Evolutionary conservation across 2,113 vertebrate species (phyloP), one percentile per base, ranked within the genome.

Genomic region (Cebidichthys violaceus): DNA sequence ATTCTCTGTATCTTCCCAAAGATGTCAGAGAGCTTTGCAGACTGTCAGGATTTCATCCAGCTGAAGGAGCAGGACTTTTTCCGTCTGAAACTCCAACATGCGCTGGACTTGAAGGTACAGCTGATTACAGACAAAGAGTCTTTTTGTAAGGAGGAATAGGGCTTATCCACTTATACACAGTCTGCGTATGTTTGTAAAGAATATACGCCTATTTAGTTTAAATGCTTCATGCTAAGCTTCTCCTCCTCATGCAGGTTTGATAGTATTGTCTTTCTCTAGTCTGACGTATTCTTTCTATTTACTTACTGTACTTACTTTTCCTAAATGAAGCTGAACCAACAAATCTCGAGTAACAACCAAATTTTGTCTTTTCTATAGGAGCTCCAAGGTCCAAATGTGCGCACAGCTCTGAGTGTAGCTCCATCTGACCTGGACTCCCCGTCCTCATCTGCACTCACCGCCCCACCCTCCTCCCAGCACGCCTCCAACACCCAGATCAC

Each of bases 21-120:
- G 97, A 96, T 96, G 72, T 95, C 93, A 14, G 86, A 96, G 90
- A 95, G 95, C 77, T 96, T 98, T 90, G 92, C 95, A 68, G 96
- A 96, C 88, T 96, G 96, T 85, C 97, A 96, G 86, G 93, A 96
- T 77, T 94, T 96, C 76, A 94, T 97, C 88, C 97, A 97, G 81
- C 92, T 91, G 59, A 96, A 95, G 81, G 94, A 97, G 3, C 96
- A 98, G 86, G 95, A 97, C 41, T 94, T 93, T 1, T 91, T 94
- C 78, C 90, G 88, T 27, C 91, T 96, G 47, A 96, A 96, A 75
- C 94, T 98, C 66, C 96, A 96, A 14, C 97, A 96, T 41, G 89
- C 95, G 29, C 86, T 97, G 83, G 94, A 96, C 83, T 72, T 96
- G 9, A 97, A 96, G 94, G 96, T 96, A 93, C 80, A 80, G 47